Evolutionary conservation across 2,888 invertebrate species (phyloP).

Genomic region (Parasteatoda lunata): DNA sequence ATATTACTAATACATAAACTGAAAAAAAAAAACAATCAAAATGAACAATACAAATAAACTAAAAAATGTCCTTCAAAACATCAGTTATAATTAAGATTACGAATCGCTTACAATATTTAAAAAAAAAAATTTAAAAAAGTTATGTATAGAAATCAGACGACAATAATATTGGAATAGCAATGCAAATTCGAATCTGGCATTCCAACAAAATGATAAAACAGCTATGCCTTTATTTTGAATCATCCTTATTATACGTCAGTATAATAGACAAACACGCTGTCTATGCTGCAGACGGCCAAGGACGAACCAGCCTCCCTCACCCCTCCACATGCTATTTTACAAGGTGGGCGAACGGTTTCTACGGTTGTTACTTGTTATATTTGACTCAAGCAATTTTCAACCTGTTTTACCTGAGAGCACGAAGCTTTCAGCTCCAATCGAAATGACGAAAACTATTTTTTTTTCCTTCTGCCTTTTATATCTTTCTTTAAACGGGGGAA

Average conservation of each 20-base stretch:
- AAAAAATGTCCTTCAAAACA: too few relatives aligned
- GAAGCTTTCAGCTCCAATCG: not conserved
- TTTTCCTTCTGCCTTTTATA: not conserved
- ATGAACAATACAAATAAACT: too few relatives aligned
- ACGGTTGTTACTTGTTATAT: conserved; percentile 47
- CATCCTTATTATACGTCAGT: conserved; percentile 5
- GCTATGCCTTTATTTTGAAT: too few relatives aligned
- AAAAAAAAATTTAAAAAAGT: too few relatives aligned
- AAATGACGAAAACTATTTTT: not conserved
- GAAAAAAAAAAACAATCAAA: too few relatives aligned
- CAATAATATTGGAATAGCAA: too few relatives aligned
- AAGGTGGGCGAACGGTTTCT: conserved; percentile 16
- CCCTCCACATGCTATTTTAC: conserved; percentile 4
- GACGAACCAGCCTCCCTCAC: conserved; percentile 23
- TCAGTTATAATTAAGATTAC: too few relatives aligned
- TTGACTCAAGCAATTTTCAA: conserved; percentile 25
- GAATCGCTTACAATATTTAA: too few relatives aligned
- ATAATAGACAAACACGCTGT: conserved; percentile 45
- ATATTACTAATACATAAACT: too few relatives aligned
- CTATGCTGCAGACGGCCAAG: conserved; percentile 59
- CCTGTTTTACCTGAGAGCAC: conserved; percentile 53
- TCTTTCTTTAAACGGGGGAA: not conserved
- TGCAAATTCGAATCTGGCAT: too few relatives aligned
- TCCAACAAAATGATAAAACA: too few relatives aligned
- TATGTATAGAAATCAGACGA: too few relatives aligned